A percentile compares a stretch with the other conserved stretches of the same genome.
phyloP scores from a whole-genome alignment of 2,797 vertebrate species.

The Melanotaenia trifasciata region DNA sequence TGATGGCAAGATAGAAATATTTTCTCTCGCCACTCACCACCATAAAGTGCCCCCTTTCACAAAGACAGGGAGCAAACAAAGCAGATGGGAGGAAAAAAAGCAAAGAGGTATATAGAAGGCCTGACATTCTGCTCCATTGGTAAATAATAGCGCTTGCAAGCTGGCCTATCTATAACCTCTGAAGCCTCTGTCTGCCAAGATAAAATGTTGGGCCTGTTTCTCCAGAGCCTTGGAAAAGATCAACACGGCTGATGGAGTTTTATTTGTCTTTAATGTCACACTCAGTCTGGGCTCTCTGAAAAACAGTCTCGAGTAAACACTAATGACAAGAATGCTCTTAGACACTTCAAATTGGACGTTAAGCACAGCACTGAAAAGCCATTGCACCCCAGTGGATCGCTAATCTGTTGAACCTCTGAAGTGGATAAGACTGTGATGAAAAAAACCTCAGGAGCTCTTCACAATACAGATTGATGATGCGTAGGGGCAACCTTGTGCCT shows the following conservation, averaged over 20 bases:
- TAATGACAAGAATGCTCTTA: slow-evolving; percentile 81
- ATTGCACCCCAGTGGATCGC: slow-evolving; percentile 69
- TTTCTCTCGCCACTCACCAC: slow-evolving; percentile 86
- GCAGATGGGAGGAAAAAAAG: slow-evolving; percentile 48
- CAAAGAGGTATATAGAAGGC: slow-evolving; percentile 84
- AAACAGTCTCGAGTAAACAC: slow-evolving; percentile 77
- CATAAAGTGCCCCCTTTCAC: slow-evolving; percentile 90
- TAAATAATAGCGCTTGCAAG: slow-evolving; percentile 90
- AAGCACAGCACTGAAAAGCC: slow-evolving; percentile 70
- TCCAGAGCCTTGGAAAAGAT: slow-evolving; percentile 84
- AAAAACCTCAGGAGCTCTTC: slow-evolving; percentile 71
- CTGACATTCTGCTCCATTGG: slow-evolving; percentile 89
- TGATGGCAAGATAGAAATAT: slow-evolving; percentile 92
- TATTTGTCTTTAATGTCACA: slow-evolving; percentile 84
- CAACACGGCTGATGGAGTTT: slow-evolving; percentile 83
- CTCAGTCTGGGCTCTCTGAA: slow-evolving; percentile 76
- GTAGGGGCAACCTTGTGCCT: slow-evolving; percentile 32
- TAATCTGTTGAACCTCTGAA: slow-evolving; percentile 80
- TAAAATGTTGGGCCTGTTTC: slow-evolving; percentile 89
- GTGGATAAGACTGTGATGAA: slow-evolving; percentile 78
- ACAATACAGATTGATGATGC: slow-evolving; percentile 72
- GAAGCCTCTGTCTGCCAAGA: slow-evolving; percentile 91
- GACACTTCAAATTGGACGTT: slow-evolving; percentile 77
- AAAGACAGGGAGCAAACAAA: slow-evolving; percentile 93
- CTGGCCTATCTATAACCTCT: slow-evolving; percentile 91